A percentile compares a stretch with the other conserved stretches of the same genome.
Evolutionary conservation across 2,113 vertebrate genomes (phyloP).

Genomic region (Gallinago undulata): DNA sequence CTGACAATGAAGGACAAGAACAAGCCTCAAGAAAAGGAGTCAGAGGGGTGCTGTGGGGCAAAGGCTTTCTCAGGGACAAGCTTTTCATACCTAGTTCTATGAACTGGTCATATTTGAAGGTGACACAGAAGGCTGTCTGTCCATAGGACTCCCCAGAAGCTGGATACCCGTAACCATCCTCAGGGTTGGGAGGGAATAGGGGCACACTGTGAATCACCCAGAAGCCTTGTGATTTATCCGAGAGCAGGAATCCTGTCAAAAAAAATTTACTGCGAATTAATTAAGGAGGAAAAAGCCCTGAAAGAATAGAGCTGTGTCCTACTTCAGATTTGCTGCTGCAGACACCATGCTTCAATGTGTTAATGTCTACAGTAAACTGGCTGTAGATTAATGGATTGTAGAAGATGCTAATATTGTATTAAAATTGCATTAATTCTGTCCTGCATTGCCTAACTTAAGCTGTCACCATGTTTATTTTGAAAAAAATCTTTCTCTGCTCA

Average conservation of each 20-base stretch:
- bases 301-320: not conserved
- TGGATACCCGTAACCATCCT: slow-evolving; percentile 85
- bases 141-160: slow-evolving; percentile 78
- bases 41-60: not conserved
- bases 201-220: slow-evolving; percentile 91
- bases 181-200: slow-evolving; percentile 84
- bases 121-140: slow-evolving; percentile 85
- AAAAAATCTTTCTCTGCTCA: not conserved
- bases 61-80: not conserved
- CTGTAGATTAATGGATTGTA: not conserved
- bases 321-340: not conserved
- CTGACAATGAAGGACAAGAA: not conserved
- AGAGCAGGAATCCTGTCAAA: slow-evolving; percentile 81
- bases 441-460: not conserved
- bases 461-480: not conserved
- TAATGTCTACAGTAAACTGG: not conserved
- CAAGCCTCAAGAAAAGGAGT: not conserved
- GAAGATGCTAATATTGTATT: not conserved
- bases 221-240: slow-evolving; percentile 87
- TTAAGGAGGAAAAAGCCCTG: not conserved
- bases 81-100: slow-evolving; percentile 77
- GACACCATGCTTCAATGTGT: not conserved
- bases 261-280: not conserved
- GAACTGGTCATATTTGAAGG: slow-evolving; percentile 83
- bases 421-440: not conserved